Conservation (phyloP, 2,888 invertebrate species). For the Habrosyne pyritoides region DNA sequence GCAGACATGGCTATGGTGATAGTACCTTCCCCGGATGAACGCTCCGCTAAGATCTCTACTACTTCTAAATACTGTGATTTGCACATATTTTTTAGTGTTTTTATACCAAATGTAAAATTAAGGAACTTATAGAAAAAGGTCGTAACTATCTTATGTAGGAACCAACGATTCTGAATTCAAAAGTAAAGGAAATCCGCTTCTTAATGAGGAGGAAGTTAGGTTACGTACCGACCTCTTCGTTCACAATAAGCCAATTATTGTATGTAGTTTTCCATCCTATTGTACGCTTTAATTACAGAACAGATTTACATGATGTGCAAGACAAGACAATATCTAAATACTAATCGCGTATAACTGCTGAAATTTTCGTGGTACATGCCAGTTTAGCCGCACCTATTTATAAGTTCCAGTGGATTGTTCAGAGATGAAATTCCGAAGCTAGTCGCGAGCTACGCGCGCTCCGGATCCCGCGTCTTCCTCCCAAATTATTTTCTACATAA, state of each 20-base stretch:
- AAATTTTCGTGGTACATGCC: slow-evolving; percentile 50
- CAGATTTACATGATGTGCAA: neutral
- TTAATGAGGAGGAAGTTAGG: neutral
- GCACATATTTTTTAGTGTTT: too few relatives aligned
- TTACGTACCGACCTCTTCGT: neutral
- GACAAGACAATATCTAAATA: slow-evolving; percentile 12
- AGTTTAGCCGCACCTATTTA: slow-evolving; percentile 71
- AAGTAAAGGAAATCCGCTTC: too few relatives aligned
- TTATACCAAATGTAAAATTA: too few relatives aligned
- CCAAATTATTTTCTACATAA: slow-evolving; percentile 31
- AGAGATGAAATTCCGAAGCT: slow-evolving; percentile 70
- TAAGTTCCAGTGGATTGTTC: slow-evolving; percentile 83
- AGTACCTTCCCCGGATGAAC: too few relatives aligned
- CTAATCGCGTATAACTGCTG: slow-evolving; percentile 20
- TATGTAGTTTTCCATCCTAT: neutral
- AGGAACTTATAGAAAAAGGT: too few relatives aligned
- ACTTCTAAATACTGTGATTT: too few relatives aligned
- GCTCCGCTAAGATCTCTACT: too few relatives aligned
- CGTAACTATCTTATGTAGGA: too few relatives aligned
- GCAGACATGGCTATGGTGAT: too few relatives aligned
- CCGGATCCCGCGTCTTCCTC: slow-evolving; percentile 53
- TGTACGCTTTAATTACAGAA: neutral
- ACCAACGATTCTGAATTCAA: too few relatives aligned
- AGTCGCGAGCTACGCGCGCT: slow-evolving; percentile 68
- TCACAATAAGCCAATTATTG: neutral